phyloP scores from a whole-genome alignment of 2,113 vertebrate genomes.

The Rhabdornis inornatus region DNA sequence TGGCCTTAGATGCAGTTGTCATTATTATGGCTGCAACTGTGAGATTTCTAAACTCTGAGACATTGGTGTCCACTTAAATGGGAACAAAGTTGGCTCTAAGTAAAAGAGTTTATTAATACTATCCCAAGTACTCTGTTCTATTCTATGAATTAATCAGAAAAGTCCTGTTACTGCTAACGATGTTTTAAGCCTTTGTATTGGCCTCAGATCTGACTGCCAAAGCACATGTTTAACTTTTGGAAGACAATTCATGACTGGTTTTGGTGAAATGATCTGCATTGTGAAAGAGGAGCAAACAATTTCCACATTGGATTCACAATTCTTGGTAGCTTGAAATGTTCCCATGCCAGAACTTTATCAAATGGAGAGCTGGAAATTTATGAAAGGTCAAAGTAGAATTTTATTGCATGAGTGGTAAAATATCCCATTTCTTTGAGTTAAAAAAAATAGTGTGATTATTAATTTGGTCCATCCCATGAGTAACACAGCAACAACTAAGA shows the following conservation, averaged over 20 bases:
- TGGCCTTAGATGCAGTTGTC: neutral
- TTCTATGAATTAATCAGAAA: neutral
- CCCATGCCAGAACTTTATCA: neutral
- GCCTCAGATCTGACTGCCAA: neutral
- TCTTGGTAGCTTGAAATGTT: neutral
- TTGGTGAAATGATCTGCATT: neutral
- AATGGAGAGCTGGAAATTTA: neutral
- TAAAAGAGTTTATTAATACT: neutral
- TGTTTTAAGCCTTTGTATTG: neutral
- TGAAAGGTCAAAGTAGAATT: rapidly evolving
- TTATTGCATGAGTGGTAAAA: neutral
- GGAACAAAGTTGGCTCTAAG: neutral
- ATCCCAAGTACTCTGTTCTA: neutral
- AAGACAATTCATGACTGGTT: neutral
- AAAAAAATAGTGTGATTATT: neutral
- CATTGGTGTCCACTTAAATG: neutral
- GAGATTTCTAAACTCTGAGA: neutral
- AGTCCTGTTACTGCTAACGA: neutral
- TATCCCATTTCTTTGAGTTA: neutral
- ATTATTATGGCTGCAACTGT: neutral
- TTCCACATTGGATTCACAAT: neutral
- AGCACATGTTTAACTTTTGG: neutral
- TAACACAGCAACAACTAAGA: neutral
- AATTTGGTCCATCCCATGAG: neutral
- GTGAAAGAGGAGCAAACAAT: neutral